Conservation (phyloP, 2,888 invertebrate genomes). For the Macrophya alboannulata region DNA sequence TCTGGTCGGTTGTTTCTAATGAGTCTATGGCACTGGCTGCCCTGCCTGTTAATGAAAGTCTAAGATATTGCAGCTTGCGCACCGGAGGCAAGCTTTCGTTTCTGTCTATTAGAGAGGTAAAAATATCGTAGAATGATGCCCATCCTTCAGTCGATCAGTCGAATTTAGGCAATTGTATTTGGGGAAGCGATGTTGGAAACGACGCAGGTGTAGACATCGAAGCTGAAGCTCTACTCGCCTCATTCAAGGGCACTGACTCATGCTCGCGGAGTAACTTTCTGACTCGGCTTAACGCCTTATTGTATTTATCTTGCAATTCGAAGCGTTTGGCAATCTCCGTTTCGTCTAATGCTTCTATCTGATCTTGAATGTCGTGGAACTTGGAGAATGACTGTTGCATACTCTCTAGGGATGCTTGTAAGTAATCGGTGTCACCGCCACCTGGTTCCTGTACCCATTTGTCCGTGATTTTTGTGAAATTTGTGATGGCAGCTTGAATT, state of each 20-base stretch:
- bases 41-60: slow-evolving; percentile 56
- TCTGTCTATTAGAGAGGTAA: slow-evolving; percentile 57
- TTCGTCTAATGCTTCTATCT: slow-evolving; percentile 55
- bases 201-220: not conserved
- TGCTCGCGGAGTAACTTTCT: not conserved
- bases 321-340: slow-evolving; percentile 29
- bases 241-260: not conserved
- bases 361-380: slow-evolving; percentile 42
- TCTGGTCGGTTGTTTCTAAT: slow-evolving; percentile 56
- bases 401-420: slow-evolving; percentile 54
- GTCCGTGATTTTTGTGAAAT: not conserved
- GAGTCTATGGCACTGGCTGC: slow-evolving; percentile 58
- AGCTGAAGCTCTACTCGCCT: not conserved
- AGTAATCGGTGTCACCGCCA: slow-evolving; percentile 1
- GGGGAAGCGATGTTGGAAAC: slow-evolving; percentile 30
- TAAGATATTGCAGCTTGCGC: slow-evolving; percentile 61
- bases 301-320: not conserved
- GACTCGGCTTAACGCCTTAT: not conserved
- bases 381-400: slow-evolving; percentile 22
- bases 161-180: slow-evolving; percentile 60
- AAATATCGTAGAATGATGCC: slow-evolving; percentile 59
- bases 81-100: slow-evolving; percentile 59
- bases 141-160: slow-evolving; percentile 60
- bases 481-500: not conserved
- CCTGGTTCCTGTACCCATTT: not conserved